Evolutionary conservation across 2,888 invertebrate genomes (phyloP).

Genomic region (Hydroisotoma schaefferi): DNA sequence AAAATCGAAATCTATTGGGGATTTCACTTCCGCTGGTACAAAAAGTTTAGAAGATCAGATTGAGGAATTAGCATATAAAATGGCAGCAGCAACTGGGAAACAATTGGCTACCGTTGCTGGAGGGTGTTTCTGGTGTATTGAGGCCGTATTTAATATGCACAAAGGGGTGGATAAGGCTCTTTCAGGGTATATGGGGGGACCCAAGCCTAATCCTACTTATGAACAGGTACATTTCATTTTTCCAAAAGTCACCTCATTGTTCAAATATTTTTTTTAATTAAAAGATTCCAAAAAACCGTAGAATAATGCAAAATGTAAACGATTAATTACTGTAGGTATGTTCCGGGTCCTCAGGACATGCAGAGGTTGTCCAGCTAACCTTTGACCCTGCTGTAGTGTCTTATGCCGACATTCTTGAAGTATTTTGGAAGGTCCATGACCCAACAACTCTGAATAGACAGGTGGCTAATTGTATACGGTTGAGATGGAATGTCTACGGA

Average conservation of each 20-base stretch:
- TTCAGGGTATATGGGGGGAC: constrained; percentile 92
- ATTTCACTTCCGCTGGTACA: too few species aligned
- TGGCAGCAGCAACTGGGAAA: constrained; percentile 16
- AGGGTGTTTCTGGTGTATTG: constrained; percentile 92
- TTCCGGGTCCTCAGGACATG: constrained; percentile 52
- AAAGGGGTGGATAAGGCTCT: constrained; percentile 77
- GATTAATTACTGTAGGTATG: constrained; percentile 24
- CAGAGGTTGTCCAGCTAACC: constrained; percentile 87
- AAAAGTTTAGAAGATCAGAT: too few species aligned
- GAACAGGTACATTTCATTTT: constrained; percentile 4
- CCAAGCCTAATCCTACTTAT: constrained; percentile 74
- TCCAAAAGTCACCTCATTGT: too few species aligned
- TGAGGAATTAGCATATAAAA: too few species aligned
- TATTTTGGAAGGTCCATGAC: constrained; percentile 92
- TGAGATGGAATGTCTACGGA: not conserved
- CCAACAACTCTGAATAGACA: constrained; percentile 76
- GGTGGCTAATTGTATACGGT: constrained; percentile 53
- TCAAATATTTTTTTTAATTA: too few species aligned
- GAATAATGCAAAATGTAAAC: too few species aligned
- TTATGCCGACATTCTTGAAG: constrained; percentile 69
- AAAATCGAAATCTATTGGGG: too few species aligned
- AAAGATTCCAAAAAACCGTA: too few species aligned
- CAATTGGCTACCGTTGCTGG: constrained; percentile 75
- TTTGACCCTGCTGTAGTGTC: constrained; percentile 77
- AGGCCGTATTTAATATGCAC: constrained; percentile 73